These are phyloP conservation scores for Plebejus melissa DNA, from an alignment of 2,888 invertebrate species.

Conservation along the genomic window DNA sequence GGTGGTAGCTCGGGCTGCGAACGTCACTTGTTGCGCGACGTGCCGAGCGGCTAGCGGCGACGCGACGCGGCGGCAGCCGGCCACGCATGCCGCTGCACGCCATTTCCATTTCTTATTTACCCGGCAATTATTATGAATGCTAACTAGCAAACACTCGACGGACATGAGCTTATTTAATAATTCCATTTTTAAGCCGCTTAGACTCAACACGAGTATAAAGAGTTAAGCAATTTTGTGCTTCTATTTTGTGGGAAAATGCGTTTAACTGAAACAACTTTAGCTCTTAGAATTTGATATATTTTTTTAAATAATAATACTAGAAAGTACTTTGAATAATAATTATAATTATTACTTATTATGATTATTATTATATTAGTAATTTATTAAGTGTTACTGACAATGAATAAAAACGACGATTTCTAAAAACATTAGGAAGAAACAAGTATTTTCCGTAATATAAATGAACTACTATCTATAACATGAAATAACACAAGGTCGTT, in stretches of 20 bases:
- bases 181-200: conserved; percentile 20
- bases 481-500: neutral
- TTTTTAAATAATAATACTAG: neutral
- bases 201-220: neutral
- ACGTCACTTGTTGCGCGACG: conserved; percentile 27
- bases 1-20: conserved; percentile 42
- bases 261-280: neutral
- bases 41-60: conserved; percentile 31
- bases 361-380: too few species aligned
- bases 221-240: neutral
- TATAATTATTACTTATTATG: too few species aligned
- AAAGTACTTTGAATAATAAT: neutral
- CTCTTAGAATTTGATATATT: too few species aligned
- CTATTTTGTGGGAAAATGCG: neutral
- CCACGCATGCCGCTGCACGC: conserved; percentile 70
- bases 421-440: neutral
- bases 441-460: neutral
- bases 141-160: conserved; percentile 36
- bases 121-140: conserved; percentile 54
- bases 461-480: neutral
- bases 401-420: neutral
- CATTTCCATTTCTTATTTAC: conserved; percentile 53
- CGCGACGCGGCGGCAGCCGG: conserved; percentile 63
- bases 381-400: too few species aligned
- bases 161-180: conserved; percentile 29